Evolutionary conservation across 2,113 vertebrate genomes (phyloP), one percentile per base, ranked within the genome.

Genomic region (Oryzias melastigma): DNA sequence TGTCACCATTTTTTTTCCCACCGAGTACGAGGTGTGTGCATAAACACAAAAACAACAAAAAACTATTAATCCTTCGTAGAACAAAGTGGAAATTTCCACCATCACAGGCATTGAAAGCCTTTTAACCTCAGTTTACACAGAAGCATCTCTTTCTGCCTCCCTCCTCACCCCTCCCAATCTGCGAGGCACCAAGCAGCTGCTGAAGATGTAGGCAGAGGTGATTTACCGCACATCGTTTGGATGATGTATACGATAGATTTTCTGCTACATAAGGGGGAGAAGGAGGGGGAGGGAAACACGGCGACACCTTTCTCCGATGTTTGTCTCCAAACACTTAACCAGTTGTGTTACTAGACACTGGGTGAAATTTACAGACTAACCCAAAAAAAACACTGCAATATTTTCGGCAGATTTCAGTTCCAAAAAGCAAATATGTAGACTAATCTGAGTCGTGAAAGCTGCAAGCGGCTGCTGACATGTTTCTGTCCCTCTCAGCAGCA

Each of bases 131-230:
- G 4, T 20, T 62, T 18, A 62, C 41, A 52, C 41, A 58, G 56
- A 62, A 35, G 63, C 17, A 49, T 52, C 17, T 68, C 69, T 58
- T 58, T 59, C 57, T 42, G 22, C 40, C 25, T 72, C 41, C 58
- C 22, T n/a, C n/a, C n/a, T 41, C 14, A 22, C 60, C 68, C 54
- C 70, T 44, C 3, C 47, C 51, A 56, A 14, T 29, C 56, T 58
- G n/a, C 3, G n/a, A 72, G 14, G 62, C 71, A 57, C 52, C 15
- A 64, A 78, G 71, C 69, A 75, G 55, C 40, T 65, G 73, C 58
- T 13, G 55, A 68, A 68, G 29, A 54, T 67, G 64, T 46, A 44
- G 53, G 60, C 25, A 3, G 42, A 63, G 54, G 54, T 6, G 59
- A 29, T 65, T 50, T 44, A 41, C 16, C 55, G 59, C 68, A 42